These are phyloP conservation scores for Sebastes cheni DNA, from an alignment of 2,797 vertebrate species.

Conservation along the genomic window DNA sequence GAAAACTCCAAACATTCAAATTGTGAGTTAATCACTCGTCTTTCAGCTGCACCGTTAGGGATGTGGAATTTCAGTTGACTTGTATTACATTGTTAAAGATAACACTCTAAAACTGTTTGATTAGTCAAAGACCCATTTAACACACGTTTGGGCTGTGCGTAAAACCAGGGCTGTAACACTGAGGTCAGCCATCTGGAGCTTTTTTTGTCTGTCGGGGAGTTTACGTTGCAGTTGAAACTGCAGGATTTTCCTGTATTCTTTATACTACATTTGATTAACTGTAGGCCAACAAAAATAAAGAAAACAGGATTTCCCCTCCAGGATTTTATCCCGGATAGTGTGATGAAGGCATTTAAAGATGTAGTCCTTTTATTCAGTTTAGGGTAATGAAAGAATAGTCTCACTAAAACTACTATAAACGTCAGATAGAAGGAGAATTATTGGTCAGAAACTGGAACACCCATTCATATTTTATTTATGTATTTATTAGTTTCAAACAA, in stretches of 20 bases:
- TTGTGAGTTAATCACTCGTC: slow-evolving; percentile 60
- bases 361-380: not conserved
- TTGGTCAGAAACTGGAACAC: not conserved
- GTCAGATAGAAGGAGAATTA: not conserved
- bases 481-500: not conserved
- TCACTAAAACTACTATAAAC: not conserved
- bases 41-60: not conserved
- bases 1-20: slow-evolving; percentile 53
- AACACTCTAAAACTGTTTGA: slow-evolving; percentile 21
- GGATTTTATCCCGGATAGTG: not conserved
- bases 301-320: no score
- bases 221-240: not conserved
- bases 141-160: not conserved
- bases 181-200: not conserved
- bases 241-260: not conserved
- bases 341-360: not conserved
- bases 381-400: not conserved
- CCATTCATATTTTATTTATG: not conserved
- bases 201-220: rapidly evolving
- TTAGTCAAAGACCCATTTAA: slow-evolving; percentile 5
- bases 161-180: not conserved
- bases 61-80: slow-evolving; percentile 13
- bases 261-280: not conserved
- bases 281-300: not conserved
- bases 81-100: slow-evolving; percentile 15